phyloP scores from a whole-genome alignment of 1,140 invertebrate species.

The Lycorma delicatula region DNA sequence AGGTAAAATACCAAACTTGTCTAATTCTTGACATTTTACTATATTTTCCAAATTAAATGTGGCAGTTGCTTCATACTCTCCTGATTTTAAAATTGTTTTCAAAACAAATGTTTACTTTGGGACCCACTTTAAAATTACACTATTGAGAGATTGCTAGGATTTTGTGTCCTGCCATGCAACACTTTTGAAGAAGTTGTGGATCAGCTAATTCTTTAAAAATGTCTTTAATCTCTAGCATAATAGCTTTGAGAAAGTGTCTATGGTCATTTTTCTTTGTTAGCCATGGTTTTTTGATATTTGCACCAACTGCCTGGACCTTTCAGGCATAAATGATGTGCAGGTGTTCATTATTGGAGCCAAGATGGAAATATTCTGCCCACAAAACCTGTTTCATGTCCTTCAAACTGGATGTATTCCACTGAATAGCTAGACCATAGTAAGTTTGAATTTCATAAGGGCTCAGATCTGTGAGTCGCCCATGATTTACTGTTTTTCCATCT shows the following conservation, averaged over 20 bases:
- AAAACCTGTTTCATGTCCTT: constrained; percentile 17
- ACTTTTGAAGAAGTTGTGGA: constrained; percentile 1
- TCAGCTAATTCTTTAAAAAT: constrained; percentile 20
- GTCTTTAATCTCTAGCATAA: no score
- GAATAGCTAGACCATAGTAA: constrained; percentile 16
- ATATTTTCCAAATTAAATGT: no score
- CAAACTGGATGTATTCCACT: constrained; percentile 9
- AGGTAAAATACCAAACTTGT: no score
- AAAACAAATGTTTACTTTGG: no score
- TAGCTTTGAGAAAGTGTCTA: no score
- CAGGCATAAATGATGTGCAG: constrained; percentile 19
- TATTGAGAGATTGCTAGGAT: constrained; percentile 24
- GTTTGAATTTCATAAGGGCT: constrained; percentile 9
- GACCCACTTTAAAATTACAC: constrained; percentile 24
- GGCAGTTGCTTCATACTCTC: no score
- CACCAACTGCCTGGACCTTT: constrained; percentile 15
- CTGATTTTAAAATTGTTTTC: no score
- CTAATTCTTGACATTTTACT: no score
- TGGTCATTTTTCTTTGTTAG: background rate
- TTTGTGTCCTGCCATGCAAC: constrained; percentile 23
- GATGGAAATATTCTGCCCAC: constrained; percentile 19
- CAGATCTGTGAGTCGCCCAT: background rate
- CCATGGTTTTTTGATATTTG: constrained; percentile 14
- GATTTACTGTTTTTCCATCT: constrained; percentile 1
- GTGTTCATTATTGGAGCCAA: constrained; percentile 18